Evolutionary conservation across 2,888 invertebrate species (phyloP), one percentile per base, ranked within the genome.

Genomic region (Lysandra bellargus): DNA sequence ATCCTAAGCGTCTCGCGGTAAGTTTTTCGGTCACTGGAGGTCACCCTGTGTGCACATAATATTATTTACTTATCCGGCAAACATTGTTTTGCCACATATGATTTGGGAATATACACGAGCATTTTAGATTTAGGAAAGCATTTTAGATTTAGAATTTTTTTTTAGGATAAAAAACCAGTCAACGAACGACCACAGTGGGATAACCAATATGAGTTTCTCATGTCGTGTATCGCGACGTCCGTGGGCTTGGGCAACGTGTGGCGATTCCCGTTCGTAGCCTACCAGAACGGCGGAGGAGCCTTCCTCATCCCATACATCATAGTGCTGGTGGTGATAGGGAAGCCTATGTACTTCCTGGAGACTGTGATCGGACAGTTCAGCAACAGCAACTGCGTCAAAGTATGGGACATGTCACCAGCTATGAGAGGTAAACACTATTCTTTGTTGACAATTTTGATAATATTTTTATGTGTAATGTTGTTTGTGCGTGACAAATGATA

Each of bases 341-440:
- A 97, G 84, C 97, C 98, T 0, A 96, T 98, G 92, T 98, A 85
- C 96, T 98, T 97, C 85, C 91, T 98, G 87, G 98, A 98, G 92
- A 96, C 97, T 88, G 95, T 96, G 1, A 90, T 98, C 6, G 98
- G 98, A 5, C 98, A 98, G 89, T 98, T 98, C 87, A 96, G 97
- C 79, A 97, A 96, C 83, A 96, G 96, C 85, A 98, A 98, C 80
- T 97, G 97, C 74, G 96, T 97, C 1, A 97, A 96, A 88, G 95
- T 97, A 75, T 96, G 96, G 96, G 91, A 94, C 2, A 84, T 96
- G 14, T 93, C 95, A 61, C 98, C 98, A 1, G 95, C 97, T 0
- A 96, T 98, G 90, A 97, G 96, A 96, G 98, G 98, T 97, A 83
- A 72, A 23, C n/a, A 61, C 6, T 6, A 2, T 17, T 12, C 5